A percentile compares a stretch with the other conserved stretches of the same genome.
Evolutionary conservation across 2,797 vertebrate species (phyloP).

Genomic region (Knipowitschia caucasica): DNA sequence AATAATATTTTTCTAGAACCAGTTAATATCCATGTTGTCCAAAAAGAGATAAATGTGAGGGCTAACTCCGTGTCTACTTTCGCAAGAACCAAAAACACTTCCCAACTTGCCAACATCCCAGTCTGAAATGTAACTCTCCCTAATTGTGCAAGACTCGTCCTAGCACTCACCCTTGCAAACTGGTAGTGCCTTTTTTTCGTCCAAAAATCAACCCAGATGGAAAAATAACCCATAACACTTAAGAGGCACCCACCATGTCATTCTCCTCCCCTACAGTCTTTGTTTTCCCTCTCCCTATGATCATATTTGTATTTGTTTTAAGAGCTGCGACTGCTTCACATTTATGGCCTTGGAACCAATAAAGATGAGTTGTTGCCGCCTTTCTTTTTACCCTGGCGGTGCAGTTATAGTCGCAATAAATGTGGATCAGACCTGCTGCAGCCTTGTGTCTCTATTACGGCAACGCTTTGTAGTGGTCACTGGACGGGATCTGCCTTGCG

Average conservation of each 20-base stretch:
- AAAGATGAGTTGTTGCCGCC: conserved; percentile 64
- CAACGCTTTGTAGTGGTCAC: conserved; percentile 14
- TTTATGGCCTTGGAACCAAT: conserved; percentile 67
- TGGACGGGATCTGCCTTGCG: conserved; percentile 16
- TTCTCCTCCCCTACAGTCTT: conserved; percentile 46
- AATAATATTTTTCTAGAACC: too few relatives aligned
- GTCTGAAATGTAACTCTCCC: background rate
- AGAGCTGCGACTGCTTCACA: conserved; percentile 55
- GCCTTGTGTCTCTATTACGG: conserved; percentile 36
- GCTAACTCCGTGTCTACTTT: background rate
- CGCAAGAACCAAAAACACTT: conserved; percentile 1
- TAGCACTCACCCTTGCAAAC: conserved; percentile 46
- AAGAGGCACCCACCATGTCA: conserved; percentile 60
- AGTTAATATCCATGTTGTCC: too few relatives aligned
- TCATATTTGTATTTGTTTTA: conserved; percentile 77
- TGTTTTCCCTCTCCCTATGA: conserved; percentile 69
- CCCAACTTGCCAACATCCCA: background rate
- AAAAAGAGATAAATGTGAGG: too few relatives aligned
- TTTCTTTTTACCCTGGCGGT: conserved; percentile 25
- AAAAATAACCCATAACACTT: conserved; percentile 63
- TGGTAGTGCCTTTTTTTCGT: conserved; percentile 53
- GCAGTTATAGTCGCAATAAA: conserved; percentile 35
- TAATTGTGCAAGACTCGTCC: conserved; percentile 12
- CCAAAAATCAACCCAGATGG: conserved; percentile 73
- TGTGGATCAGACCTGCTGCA: conserved; percentile 34